Conservation (phyloP, 2,113 vertebrate genomes). For the Vireo altiloquus region DNA sequence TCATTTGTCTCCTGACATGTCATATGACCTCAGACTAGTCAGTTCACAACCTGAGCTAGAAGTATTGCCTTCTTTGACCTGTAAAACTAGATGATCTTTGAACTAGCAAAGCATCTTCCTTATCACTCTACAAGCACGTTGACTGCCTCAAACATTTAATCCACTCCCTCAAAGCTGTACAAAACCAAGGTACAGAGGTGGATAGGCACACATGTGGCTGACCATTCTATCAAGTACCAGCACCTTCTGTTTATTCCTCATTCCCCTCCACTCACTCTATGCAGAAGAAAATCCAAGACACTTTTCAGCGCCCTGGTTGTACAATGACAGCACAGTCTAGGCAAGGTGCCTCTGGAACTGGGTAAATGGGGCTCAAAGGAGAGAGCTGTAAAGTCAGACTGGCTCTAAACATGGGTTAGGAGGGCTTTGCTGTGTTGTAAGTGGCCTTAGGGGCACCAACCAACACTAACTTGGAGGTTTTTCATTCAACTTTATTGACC, state of each 20-base stretch:
- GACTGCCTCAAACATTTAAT: neutral
- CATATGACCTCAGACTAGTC: neutral
- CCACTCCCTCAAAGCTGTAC: neutral
- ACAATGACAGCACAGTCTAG: neutral
- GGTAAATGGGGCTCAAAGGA: neutral
- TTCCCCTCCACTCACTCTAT: neutral
- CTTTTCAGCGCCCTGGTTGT: neutral
- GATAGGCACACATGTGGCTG: accelerated
- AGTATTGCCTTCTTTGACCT: neutral
- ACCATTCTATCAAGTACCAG: neutral
- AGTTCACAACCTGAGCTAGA: neutral
- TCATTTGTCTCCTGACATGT: neutral
- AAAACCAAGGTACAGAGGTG: neutral
- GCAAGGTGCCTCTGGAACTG: neutral
- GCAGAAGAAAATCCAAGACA: neutral
- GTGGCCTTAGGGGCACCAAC: neutral
- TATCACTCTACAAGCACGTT: neutral
- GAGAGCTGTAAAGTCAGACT: neutral
- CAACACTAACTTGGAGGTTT: neutral
- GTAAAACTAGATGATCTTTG: neutral
- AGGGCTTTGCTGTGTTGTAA: neutral
- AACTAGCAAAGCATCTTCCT: neutral
- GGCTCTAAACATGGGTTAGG: neutral
- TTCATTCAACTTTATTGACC: neutral
- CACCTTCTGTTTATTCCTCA: neutral